Evolutionary conservation across 2,888 invertebrate genomes (phyloP), one percentile per base, ranked within the genome.

Genomic region (Volucella zonaria): DNA sequence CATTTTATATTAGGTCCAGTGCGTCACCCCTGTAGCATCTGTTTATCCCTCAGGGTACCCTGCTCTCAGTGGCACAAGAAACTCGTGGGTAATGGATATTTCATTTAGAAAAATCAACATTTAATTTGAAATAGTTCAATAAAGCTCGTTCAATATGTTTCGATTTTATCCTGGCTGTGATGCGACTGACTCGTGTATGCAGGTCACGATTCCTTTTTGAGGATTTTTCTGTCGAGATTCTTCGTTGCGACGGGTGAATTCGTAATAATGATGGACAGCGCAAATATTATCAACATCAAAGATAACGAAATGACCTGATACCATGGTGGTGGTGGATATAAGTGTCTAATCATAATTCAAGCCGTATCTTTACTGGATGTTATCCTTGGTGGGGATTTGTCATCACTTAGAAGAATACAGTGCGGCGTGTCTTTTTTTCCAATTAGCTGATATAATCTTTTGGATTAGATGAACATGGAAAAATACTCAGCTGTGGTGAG

Each of bases 101-200:
- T 85, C 85, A 85, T 85, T 85, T 85, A 76, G 76, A 85, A 85
- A 85, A 85, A 85, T 85, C 81, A 85, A 85, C 85, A 85, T 85
- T 85, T 85, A 85, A 85, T 85, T 85, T 85, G 85, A 77, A 81
- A 81, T 81, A 81, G 85, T 81, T 81, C 85, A 76, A 73, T 77
- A 73, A 85, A 81, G 18, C 42, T 62, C 54, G 56, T 81, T 76
- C 83, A 81, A 85, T 85, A 85, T 85, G 83, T 68, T 80, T 77
- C 62, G 85, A 76, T 61, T 70, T 66, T 75, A 14, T 18, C 45
- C 15, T 40, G 23, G 3, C 12, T n/a, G 10, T 38, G 49, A 18
- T 42, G 12, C 52, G 45, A 51, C 23, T 23, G 59, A 14, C 15
- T 59, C 67, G 42, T 68, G 85, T 58, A 85, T 80, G 81, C 85